phyloP scores from a whole-genome alignment of 2,113 vertebrate genomes.

The Leucoraja erinaceus region DNA sequence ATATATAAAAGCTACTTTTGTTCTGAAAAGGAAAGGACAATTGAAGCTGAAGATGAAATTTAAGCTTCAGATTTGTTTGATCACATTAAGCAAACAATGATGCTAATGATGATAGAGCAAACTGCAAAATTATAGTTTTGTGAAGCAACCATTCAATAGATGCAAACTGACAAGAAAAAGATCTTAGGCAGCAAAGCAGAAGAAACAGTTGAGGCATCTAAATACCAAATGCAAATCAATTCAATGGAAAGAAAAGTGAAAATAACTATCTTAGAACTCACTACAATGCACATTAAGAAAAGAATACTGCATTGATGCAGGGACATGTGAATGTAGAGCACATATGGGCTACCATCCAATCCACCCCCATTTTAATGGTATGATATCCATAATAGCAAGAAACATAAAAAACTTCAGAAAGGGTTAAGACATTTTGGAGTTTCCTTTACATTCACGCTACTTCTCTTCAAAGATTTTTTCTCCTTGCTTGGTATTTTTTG shows the following conservation, averaged over 20 bases:
- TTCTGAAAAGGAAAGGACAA: not conserved
- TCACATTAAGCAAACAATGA: not conserved
- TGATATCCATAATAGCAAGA: not conserved
- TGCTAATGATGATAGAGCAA: not conserved
- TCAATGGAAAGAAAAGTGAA: not conserved
- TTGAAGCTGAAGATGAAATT: not conserved
- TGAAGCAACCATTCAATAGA: not conserved
- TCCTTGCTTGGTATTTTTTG: not conserved
- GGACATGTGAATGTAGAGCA: not conserved
- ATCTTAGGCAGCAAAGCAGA: not conserved
- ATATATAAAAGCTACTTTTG: not conserved
- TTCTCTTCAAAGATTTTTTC: not conserved
- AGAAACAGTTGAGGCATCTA: not conserved
- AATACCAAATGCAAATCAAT: not conserved
- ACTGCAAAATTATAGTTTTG: not conserved
- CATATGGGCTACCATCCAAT: no score
- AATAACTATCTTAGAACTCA: not conserved
- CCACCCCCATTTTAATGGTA: not conserved
- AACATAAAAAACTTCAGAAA: not conserved
- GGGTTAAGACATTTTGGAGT: not conserved
- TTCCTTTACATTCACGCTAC: not conserved
- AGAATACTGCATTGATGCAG: not conserved
- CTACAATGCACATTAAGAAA: not conserved
- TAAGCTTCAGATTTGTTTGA: not conserved
- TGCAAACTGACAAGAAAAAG: not conserved